Evolutionary conservation across 2,888 invertebrate species (phyloP).

Genomic region (Acanthosepion esculentum): DNA sequence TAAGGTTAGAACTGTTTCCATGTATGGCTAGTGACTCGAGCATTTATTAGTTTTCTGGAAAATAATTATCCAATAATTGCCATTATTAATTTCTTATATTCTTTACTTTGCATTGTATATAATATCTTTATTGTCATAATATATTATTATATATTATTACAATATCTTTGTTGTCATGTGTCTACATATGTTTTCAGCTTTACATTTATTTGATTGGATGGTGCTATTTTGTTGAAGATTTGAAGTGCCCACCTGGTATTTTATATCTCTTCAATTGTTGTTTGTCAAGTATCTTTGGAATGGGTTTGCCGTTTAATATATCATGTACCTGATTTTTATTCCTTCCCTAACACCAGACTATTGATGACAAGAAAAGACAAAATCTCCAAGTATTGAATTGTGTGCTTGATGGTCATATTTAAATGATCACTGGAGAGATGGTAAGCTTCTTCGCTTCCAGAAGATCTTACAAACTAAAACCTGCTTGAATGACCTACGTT

Average conservation of each 20-base stretch:
- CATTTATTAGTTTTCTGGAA: neutral
- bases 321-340: neutral
- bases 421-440: neutral
- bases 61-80: neutral
- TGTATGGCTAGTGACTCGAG: neutral
- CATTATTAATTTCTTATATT: neutral
- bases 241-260: too few species aligned
- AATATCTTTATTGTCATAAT: too few species aligned
- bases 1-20: neutral
- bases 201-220: too few species aligned
- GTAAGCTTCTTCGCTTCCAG: neutral
- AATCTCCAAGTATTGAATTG: neutral
- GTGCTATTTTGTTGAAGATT: too few species aligned
- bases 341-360: neutral
- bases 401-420: neutral
- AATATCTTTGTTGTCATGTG: neutral
- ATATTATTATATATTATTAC: too few species aligned
- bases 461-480: neutral
- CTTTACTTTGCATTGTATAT: too few species aligned
- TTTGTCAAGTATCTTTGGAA: neutral
- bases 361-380: neutral
- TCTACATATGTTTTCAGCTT: neutral
- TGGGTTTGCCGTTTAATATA: neutral
- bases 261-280: too few species aligned
- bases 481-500: neutral